These are phyloP conservation scores for Colistium nudipinnis DNA, from an alignment of 2,113 vertebrate species.

Conservation along the genomic window DNA sequence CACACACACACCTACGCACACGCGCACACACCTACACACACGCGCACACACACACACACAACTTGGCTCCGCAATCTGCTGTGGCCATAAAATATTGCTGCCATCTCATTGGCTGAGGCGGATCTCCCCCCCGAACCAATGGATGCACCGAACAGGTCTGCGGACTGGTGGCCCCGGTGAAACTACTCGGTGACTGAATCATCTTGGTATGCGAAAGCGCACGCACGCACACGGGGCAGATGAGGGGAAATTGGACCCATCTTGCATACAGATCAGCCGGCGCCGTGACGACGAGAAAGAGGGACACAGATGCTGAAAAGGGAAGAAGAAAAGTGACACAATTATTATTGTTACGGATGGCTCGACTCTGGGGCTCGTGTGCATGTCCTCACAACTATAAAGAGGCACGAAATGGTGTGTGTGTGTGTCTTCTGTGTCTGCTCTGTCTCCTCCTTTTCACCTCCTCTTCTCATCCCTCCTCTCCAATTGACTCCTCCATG, in stretches of 20 bases:
- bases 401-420: neutral
- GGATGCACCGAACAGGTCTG: slow-evolving; percentile 30
- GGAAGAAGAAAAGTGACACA: slow-evolving; percentile 18
- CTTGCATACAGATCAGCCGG: slow-evolving; percentile 46
- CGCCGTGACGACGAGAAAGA: slow-evolving; percentile 12
- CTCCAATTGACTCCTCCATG: slow-evolving; percentile 39
- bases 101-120: slow-evolving; percentile 52
- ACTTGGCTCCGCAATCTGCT: slow-evolving; percentile 18
- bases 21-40: neutral
- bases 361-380: neutral
- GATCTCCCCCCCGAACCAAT: slow-evolving; percentile 48
- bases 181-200: slow-evolving; percentile 69
- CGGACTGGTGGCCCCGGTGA: slow-evolving; percentile 36
- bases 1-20: neutral
- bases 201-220: slow-evolving; percentile 38
- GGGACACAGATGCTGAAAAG: slow-evolving; percentile 12
- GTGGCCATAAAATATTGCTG: slow-evolving; percentile 40
- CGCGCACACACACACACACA: slow-evolving; percentile 8
- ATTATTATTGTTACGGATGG: slow-evolving; percentile 30
- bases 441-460: slow-evolving; percentile 22
- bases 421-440: slow-evolving; percentile 7
- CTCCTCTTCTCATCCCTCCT: slow-evolving; percentile 32
- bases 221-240: slow-evolving; percentile 30
- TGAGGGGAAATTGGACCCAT: slow-evolving; percentile 29
- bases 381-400: neutral